These are phyloP conservation scores for Steinernema khuongi DNA, from an alignment of 1,140 invertebrate species.

Conservation along the genomic window DNA sequence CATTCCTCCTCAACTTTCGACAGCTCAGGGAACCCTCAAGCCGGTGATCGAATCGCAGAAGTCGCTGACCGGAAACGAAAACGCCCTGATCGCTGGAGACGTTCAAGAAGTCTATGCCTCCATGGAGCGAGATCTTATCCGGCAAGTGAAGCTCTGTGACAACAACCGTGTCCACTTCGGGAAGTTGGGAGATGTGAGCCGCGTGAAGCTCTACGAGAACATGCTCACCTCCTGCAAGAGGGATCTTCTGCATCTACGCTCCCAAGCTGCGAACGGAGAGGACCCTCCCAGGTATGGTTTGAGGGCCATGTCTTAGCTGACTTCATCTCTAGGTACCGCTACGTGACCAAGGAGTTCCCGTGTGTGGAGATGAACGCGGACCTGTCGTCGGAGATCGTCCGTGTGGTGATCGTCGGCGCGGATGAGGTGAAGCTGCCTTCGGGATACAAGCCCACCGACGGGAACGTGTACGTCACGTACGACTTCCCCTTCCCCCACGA, in stretches of 20 bases:
- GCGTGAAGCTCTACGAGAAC: conserved; percentile 70
- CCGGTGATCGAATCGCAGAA: conserved; percentile 64
- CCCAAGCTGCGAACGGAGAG: neutral
- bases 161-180: conserved; percentile 80
- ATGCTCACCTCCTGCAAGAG: conserved; percentile 75
- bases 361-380: conserved; percentile 86
- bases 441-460: conserved; percentile 75
- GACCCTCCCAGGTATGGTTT: neutral
- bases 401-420: conserved; percentile 28
- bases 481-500: conserved; percentile 88
- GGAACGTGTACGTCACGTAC: conserved; percentile 87
- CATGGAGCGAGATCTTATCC: conserved; percentile 75
- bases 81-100: conserved; percentile 48
- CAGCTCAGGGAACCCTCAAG: conserved; percentile 66
- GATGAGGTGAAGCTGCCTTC: conserved; percentile 33
- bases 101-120: conserved; percentile 68
- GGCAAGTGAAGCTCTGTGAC: conserved; percentile 71
- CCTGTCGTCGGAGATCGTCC: conserved; percentile 74
- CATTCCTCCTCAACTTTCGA: conserved; percentile 36
- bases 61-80: conserved; percentile 6
- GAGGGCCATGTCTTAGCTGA: too few relatives aligned
- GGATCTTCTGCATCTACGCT: conserved; percentile 70
- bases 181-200: conserved; percentile 81
- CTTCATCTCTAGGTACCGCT: conserved; percentile 67
- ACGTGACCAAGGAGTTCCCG: conserved; percentile 79